These are phyloP conservation scores for Apodemus speciosus DNA, from an alignment of 2,113 vertebrate species.

Conservation along the genomic window DNA sequence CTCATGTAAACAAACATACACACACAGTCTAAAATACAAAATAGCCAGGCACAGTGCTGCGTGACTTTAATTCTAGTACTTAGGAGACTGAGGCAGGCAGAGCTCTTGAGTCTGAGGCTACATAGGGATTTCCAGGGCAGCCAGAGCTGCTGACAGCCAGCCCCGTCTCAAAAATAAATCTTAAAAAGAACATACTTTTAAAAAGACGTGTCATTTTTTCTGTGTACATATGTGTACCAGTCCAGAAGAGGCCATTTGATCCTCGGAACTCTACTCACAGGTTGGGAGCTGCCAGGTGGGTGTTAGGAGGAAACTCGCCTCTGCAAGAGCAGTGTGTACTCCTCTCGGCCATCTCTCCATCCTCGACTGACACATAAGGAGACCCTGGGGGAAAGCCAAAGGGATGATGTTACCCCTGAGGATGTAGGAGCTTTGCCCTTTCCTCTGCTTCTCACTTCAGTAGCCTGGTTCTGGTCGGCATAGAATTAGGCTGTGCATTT, in stretches of 20 bases:
- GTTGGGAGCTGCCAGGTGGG: too few species aligned
- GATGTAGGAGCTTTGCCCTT: neutral
- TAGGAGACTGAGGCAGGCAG: neutral
- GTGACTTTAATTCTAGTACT: neutral
- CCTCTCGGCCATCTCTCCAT: neutral
- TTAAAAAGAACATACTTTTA: neutral
- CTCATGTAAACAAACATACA: neutral
- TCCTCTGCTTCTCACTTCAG: slow-evolving; percentile 2
- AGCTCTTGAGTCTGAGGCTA: neutral
- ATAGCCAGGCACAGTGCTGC: too few species aligned
- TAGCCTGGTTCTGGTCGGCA: neutral
- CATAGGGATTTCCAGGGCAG: neutral
- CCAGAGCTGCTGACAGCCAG: neutral
- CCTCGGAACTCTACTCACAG: neutral
- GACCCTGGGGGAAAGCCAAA: slow-evolving; percentile 4
- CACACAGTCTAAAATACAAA: neutral
- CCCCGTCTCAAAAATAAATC: neutral
- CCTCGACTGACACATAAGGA: slow-evolving; percentile 31
- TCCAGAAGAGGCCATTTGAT: too few species aligned
- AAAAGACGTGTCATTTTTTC: neutral
- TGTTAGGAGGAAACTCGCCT: neutral
- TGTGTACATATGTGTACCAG: neutral
- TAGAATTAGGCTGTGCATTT: neutral
- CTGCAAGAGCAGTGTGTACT: neutral
- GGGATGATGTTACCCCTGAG: slow-evolving; percentile 16